Base-by-base conservation (phyloP, 2,888 invertebrate species). In the Syritta pipiens region DNA sequence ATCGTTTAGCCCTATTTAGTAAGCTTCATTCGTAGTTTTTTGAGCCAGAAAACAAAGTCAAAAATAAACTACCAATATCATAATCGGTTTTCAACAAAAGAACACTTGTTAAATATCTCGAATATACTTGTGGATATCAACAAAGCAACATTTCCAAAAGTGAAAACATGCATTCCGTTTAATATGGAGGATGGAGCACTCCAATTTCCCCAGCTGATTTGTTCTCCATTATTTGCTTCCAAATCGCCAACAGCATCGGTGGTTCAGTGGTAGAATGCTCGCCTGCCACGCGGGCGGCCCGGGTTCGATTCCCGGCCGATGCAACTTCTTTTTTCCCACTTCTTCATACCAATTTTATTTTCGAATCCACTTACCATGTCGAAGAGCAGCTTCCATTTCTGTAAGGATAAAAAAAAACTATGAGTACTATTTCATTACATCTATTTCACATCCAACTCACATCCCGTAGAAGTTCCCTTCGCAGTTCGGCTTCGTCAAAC, bases 351-450 rank as follows among this genome's bases (percentile, higher is more conserved):
- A 7, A 3, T 40, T 14, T 37, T 30, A 7, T 20, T 17, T 37
- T 59, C 2, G 22, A 40, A 6, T 22, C 4, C 37, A 63, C 89
- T 92, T 88, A 95, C 95, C 91, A 94, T 93, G 89, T 96, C 96
- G 86, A 96, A 96, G 81, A 96, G 91, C 81, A 94, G 92, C 83
- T 96, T 92, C 96, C 96, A 96, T 94, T 95, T 95, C 96, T 96
- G 91, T 79, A 92, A 92, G 5, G 68, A 59, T 2, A 28, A 51
- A 65, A 55, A 51, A 76, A 71, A 32, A 60, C 22, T n/a, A n/a
- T n/a, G n/a, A n/a, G n/a, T n/a, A n/a, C 30, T 0, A 32, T 1
- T 51, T 20, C 28, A 19, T 48, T 2, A 35, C 12, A 26, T 49
- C 65, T 2, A 9, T 12, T 12, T 20, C 6, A 35, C 2, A 9